These are phyloP conservation scores for Hyla sarda DNA, from an alignment of 2,113 vertebrate species.

Conservation along the genomic window DNA sequence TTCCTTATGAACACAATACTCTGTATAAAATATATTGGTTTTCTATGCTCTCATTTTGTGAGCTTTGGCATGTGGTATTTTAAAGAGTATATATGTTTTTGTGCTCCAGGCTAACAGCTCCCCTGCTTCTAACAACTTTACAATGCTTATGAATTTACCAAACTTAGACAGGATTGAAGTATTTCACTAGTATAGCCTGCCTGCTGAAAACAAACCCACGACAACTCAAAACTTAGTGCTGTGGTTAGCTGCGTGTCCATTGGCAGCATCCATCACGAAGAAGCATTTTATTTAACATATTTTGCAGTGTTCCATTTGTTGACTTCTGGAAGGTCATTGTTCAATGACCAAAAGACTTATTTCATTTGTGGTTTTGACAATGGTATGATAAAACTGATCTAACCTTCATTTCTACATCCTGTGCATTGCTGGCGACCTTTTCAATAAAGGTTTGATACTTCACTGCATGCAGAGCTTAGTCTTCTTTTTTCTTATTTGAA, in stretches of 20 bases:
- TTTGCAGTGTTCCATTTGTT: neutral
- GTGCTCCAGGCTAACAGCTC: slow-evolving; percentile 57
- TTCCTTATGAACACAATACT: neutral
- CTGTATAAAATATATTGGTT: neutral
- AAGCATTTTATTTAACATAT: neutral
- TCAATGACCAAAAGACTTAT: neutral
- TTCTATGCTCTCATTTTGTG: neutral
- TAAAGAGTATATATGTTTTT: slow-evolving; percentile 44
- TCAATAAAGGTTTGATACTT: slow-evolving; percentile 41
- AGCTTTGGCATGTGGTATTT: neutral
- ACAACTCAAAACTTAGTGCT: neutral
- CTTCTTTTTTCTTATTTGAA: neutral
- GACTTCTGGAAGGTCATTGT: neutral
- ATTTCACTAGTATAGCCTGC: neutral
- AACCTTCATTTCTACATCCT: slow-evolving; percentile 33
- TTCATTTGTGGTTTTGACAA: neutral
- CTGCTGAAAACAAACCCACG: slow-evolving; percentile 7
- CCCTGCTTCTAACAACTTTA: slow-evolving; percentile 56
- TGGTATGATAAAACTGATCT: slow-evolving; percentile 1
- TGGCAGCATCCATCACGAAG: neutral
- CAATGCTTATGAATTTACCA: slow-evolving; percentile 28
- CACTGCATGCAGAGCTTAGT: slow-evolving; percentile 42
- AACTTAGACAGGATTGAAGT: slow-evolving; percentile 17
- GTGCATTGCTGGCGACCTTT: slow-evolving; percentile 42
- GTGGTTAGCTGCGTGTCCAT: neutral